Evolutionary conservation across 2,113 vertebrate species (phyloP), one percentile per base, ranked within the genome.

Genomic region (Microcebus murinus): DNA sequence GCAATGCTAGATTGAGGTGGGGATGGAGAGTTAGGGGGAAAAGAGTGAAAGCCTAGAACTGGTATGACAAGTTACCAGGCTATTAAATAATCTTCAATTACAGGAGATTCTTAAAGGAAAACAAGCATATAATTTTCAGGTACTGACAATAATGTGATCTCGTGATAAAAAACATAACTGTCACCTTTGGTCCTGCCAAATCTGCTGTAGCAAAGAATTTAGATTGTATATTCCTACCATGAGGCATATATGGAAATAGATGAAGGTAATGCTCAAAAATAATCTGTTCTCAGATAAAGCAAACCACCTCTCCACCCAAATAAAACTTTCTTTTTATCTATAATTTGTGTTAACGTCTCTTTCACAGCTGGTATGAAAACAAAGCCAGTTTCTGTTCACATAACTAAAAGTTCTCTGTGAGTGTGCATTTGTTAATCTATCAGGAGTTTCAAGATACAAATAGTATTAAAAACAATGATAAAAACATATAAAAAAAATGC

Each of bases 231-330:
- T 73, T 90, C 45, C 18, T 81, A 82, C n/a, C 48, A 65, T n/a
- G 55, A 91, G 48, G 48, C 4, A 61, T 90, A 48, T 36, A 29
- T 86, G 23, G 74, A 83, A 68, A 91, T 57, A n/a, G 14, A 29
- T 73, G 74, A 92, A 92, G 18, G 80, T 61, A 45, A 57, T 68
- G 25, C 42, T 63, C 36, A 68, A 83, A 87, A 80, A 48, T 57
- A 73, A 89, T 73, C 87, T 79, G 45, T 77, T 95, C 27, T 80
- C 55, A 57, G n/a, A 71, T 96, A 61, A 94, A n/a, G 67, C 48
- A 61, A 94, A 45, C 57, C 74, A 52, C 7, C 23, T 42, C 29
- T 68, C 74, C 83, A 27, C 34, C 63, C 48, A 39, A 68, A 68
- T 27, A 74, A 57, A 86, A 36, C 39, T 73, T 83, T 39, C 31